Conservation (phyloP, 2,797 vertebrate species). For the Hydrophis major region DNA sequence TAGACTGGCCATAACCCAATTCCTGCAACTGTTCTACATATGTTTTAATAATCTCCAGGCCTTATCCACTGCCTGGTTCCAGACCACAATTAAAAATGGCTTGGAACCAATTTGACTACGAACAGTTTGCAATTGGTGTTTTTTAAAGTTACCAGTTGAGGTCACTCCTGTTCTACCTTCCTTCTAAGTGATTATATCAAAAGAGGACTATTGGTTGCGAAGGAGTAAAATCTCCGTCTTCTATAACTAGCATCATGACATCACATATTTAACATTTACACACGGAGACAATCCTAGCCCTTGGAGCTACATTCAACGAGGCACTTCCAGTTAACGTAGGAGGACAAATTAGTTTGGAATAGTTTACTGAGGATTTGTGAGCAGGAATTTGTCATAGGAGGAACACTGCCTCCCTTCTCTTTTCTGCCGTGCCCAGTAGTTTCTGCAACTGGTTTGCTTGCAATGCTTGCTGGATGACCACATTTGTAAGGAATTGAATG, state of each 20-base stretch:
- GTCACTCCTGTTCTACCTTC: slow-evolving; percentile 21
- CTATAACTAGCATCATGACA: background rate
- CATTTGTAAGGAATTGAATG: background rate
- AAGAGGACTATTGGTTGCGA: background rate
- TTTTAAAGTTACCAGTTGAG: slow-evolving; percentile 47
- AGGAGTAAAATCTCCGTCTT: background rate
- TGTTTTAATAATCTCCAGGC: background rate
- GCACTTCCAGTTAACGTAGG: background rate
- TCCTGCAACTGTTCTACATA: background rate
- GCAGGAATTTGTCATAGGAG: background rate
- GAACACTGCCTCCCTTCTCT: background rate
- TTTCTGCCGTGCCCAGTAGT: background rate
- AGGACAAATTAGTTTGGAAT: background rate
- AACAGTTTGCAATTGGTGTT: background rate
- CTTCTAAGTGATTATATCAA: background rate
- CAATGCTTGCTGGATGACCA: background rate
- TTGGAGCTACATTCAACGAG: background rate
- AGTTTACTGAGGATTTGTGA: background rate
- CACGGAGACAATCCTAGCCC: background rate
- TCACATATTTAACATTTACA: background rate
- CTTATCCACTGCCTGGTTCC: background rate
- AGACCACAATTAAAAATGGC: background rate
- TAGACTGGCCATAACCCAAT: background rate
- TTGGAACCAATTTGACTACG: background rate
- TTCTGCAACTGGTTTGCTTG: background rate